Base-by-base conservation (phyloP, 2,888 invertebrate species). In the Leistus spinibarbis region DNA sequence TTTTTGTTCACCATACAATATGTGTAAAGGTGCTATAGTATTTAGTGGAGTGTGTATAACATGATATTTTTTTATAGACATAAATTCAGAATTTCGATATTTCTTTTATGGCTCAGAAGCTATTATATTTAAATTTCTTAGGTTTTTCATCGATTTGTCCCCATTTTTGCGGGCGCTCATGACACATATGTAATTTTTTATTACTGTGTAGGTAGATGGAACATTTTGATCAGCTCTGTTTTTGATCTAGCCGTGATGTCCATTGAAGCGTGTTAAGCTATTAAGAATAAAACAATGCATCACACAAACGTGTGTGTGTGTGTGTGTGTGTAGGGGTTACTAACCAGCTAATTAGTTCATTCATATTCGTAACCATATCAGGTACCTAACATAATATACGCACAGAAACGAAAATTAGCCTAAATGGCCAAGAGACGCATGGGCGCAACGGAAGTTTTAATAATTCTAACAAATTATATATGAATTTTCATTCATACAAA, bases 341-440 rank as follows among this genome's bases (percentile, higher is more conserved):
- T 73, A 73, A 73, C 73, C 73, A 73, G 67, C 60, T 73, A 73
- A 73, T 73, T 73, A 73, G 73, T 67, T 67, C 73, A 73, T 73
- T 67, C 73, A 67, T 66, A 73, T 73, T 67, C 67, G 67, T 67
- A 73, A 67, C 66, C 73, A 67, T 60, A 67, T 67, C 73, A 73
- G 73, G 73, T 73, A 62, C 66, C 54, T 22, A 19, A 10, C 20
- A 20, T 19, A 20, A 20, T 60, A 60, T 22, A 60, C 19, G 20
- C 17, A 60, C 19, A 60, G 40, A 13, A 40, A 7, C 4, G 40
- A 40, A 40, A 40, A 40, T 40, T 40, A 40, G 13, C 40, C 10
- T 40, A 40, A 40, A 40, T 40, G 40, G 40, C 13, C 40, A 40
- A 40, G 40, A 13, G 40, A 40, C 7, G 4, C 40, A 40, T 7